A percentile compares a stretch with the other conserved stretches of the same genome.
These are phyloP conservation scores for Drosophila anomalata DNA, from an alignment of 2,888 invertebrate species.

Conservation along the genomic window DNA sequence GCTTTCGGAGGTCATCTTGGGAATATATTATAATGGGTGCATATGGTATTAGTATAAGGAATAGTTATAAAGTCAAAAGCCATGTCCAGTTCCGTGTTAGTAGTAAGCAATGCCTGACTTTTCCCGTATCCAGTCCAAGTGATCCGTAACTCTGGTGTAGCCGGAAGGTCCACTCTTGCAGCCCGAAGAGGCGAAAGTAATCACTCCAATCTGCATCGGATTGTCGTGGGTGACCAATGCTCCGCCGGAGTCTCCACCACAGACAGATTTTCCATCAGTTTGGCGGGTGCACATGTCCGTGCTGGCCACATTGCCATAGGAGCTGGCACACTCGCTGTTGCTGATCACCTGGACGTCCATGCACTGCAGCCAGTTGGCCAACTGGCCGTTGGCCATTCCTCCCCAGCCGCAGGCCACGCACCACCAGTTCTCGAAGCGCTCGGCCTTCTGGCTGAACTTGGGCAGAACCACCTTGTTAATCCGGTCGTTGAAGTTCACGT, in stretches of 20 bases:
- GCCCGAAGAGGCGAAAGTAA: constrained; percentile 46
- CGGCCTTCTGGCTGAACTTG: constrained; percentile 6
- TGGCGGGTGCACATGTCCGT: constrained; percentile 48
- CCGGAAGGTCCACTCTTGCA: constrained; percentile 60
- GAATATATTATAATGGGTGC: background rate
- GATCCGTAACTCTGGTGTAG: constrained; percentile 58
- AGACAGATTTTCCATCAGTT: constrained; percentile 71
- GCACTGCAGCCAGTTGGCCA: constrained; percentile 73
- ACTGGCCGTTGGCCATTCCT: constrained; percentile 40
- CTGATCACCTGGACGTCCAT: constrained; percentile 63
- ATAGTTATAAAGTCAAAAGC: background rate
- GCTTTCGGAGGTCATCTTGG: background rate
- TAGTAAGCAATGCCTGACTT: constrained; percentile 54
- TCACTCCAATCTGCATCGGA: constrained; percentile 53
- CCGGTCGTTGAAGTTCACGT: constrained; percentile 31
- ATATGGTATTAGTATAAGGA: background rate
- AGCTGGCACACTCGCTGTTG: constrained; percentile 80
- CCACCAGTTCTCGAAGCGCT: constrained; percentile 40
- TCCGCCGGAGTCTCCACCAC: constrained; percentile 83
- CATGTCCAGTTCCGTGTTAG: constrained; percentile 8
- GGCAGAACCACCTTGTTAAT: constrained; percentile 42
- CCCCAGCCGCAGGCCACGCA: constrained; percentile 65
- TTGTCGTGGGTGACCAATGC: constrained; percentile 71
- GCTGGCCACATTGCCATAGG: constrained; percentile 74
- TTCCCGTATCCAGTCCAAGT: constrained; percentile 67